phyloP scores from a whole-genome alignment of 2,113 vertebrate genomes.

The Ameiurus melas region DNA sequence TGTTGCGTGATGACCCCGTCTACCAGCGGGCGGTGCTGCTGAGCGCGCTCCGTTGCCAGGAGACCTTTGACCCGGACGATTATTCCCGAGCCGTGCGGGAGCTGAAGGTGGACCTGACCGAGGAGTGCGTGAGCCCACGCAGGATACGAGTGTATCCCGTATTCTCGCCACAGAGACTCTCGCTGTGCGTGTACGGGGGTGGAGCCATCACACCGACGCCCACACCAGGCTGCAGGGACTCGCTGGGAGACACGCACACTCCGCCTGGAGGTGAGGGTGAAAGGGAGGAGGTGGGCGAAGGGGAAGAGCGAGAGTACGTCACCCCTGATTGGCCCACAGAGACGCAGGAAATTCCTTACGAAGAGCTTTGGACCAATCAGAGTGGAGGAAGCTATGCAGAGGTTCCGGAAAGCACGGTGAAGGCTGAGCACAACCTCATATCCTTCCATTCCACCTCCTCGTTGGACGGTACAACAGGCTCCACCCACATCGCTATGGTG shows the following conservation, averaged over 20 bases:
- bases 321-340: slow-evolving; percentile 87
- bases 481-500: slow-evolving; percentile 57
- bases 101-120: slow-evolving; percentile 83
- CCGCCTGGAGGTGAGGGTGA: slow-evolving; percentile 60
- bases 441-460: slow-evolving; percentile 75
- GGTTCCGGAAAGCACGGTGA: slow-evolving; percentile 66
- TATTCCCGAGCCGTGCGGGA: slow-evolving; percentile 93
- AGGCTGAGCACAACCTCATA: slow-evolving; percentile 79
- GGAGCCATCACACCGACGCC: slow-evolving; percentile 52
- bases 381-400: slow-evolving; percentile 62
- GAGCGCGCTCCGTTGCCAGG: slow-evolving; percentile 81
- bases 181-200: slow-evolving; percentile 75
- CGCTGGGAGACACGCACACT: slow-evolving; percentile 64
- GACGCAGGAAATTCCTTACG: slow-evolving; percentile 91
- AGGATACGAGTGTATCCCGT: slow-evolving; percentile 80
- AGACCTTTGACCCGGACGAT: slow-evolving; percentile 89
- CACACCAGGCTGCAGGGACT: slow-evolving; percentile 74
- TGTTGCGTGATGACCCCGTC: slow-evolving; percentile 77
- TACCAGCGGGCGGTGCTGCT: slow-evolving; percentile 86
- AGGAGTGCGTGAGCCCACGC: slow-evolving; percentile 86
- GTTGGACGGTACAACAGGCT: slow-evolving; percentile 70
- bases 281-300: slow-evolving; percentile 74
- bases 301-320: slow-evolving; percentile 88
- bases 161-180: slow-evolving; percentile 72
- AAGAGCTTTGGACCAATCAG: slow-evolving; percentile 93